These are phyloP conservation scores for Dinomys branickii DNA, from an alignment of 2,113 vertebrate genomes.

Conservation along the genomic window DNA sequence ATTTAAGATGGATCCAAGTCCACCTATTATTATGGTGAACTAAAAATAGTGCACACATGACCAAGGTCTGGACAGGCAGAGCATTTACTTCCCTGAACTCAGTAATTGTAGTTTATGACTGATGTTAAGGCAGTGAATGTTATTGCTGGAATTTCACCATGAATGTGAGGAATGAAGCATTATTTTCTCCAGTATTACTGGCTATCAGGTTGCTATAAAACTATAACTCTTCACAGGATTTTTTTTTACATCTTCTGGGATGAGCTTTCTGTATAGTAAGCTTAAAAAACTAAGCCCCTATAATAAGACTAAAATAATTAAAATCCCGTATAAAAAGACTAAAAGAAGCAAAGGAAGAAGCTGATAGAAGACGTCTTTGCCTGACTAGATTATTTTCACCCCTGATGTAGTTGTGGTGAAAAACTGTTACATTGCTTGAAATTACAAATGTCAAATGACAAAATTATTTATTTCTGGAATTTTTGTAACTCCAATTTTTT, in stretches of 20 bases:
- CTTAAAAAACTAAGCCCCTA: neutral
- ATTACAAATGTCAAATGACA: neutral
- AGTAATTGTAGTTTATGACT: neutral
- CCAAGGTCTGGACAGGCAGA: neutral
- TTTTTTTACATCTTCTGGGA: neutral
- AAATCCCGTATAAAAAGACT: too few species aligned
- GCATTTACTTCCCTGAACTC: neutral
- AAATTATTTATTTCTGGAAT: neutral
- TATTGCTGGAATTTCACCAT: neutral
- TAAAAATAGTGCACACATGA: neutral
- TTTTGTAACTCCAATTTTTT: neutral
- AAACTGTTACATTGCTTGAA: neutral
- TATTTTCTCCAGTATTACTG: slow-evolving; percentile 7
- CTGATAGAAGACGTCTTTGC: neutral
- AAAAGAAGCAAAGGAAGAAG: neutral
- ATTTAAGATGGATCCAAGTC: neutral
- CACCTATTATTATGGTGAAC: neutral
- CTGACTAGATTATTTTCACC: neutral
- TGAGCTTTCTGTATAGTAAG: neutral
- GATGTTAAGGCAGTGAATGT: neutral
- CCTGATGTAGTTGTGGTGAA: neutral
- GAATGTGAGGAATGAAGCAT: neutral
- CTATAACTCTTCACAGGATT: neutral
- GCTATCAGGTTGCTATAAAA: neutral
- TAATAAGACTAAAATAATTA: too few species aligned